Base-by-base conservation (phyloP, 2,888 invertebrate species). In the Brachylomia viminalis region DNA sequence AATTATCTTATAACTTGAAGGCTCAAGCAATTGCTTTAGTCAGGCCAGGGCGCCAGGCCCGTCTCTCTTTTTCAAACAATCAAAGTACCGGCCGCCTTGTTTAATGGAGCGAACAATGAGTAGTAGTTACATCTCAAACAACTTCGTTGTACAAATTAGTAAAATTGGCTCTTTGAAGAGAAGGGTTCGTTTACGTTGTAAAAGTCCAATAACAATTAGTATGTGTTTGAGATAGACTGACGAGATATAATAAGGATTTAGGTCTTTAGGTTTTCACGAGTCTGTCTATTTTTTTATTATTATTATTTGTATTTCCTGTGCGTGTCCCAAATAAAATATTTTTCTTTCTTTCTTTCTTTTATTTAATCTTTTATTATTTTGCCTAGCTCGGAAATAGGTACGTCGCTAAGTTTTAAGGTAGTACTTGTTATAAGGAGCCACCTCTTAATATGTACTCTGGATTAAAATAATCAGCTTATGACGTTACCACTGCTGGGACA, bases 1-100 rank as follows among this genome's bases (percentile, higher is more conserved):
- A 90, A 87, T 89, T 85, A 86, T 82, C 82, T 87, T 79, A 83
- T 86, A 86, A 89, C 86, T 87, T 80, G 71, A 66, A 76, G 79
- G 80, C 82, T 76, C 70, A 70, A 76, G 82, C 87, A 90, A 90
- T 88, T 84, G 86, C 76, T 85, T 84, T 80, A 79, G 85, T 85
- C 81, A 77, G 66, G 72, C 56, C 62, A 15, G 42, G 56, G 54
- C 59, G 72, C 56, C 62, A 15, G 42, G 56, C 59, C 59, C 75
- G 77, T 76, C 80, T 80, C 81, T 74, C 78, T 83, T 77, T 77
- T 84, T 80, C 79, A 85, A 87, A 88, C 86, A 87, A 88, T 87
- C 85, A 83, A 83, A 82, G 87, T 75, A 82, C 79, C 70, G 59
- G 69, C 69, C 74, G 71, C 72, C 72, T 86, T 79, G 85, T 82